Conservation (phyloP, 2,888 invertebrate genomes). For the Sturmia bella region DNA sequence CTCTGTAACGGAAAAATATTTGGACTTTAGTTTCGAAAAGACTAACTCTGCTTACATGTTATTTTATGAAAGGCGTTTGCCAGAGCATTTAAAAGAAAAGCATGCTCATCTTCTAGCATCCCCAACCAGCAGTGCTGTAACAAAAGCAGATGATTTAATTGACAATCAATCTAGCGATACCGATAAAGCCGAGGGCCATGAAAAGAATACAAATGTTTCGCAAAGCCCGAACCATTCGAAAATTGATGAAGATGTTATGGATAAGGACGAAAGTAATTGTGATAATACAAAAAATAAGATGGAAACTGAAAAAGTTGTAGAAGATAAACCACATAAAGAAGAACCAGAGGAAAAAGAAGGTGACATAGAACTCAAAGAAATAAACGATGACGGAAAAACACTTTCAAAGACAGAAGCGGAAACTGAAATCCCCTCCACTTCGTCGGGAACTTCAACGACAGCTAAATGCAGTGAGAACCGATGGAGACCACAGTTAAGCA, state of each 20-base stretch:
- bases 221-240: constrained; percentile 53
- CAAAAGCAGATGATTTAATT: background rate
- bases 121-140: constrained; percentile 70
- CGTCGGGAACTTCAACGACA: constrained; percentile 36
- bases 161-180: background rate
- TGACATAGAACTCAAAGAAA: constrained; percentile 42
- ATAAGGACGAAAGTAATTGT: constrained; percentile 60
- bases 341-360: background rate
- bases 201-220: constrained; percentile 16
- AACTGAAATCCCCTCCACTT: constrained; percentile 58
- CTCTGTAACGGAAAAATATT: constrained; percentile 97
- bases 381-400: constrained; percentile 53
- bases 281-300: constrained; percentile 64
- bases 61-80: constrained; percentile 92
- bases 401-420: constrained; percentile 47
- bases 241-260: constrained; percentile 55
- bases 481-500: constrained; percentile 78
- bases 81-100: constrained; percentile 80
- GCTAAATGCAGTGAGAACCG: constrained; percentile 62
- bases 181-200: constrained; percentile 13
- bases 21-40: constrained; percentile 98
- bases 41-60: constrained; percentile 99
- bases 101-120: constrained; percentile 78
- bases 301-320: constrained; percentile 20
- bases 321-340: background rate